Percentiles rank a stretch among this genome's conserved stretches.
phyloP scores from a whole-genome alignment of 2,888 invertebrate species.

The Agapostemon virescens region DNA sequence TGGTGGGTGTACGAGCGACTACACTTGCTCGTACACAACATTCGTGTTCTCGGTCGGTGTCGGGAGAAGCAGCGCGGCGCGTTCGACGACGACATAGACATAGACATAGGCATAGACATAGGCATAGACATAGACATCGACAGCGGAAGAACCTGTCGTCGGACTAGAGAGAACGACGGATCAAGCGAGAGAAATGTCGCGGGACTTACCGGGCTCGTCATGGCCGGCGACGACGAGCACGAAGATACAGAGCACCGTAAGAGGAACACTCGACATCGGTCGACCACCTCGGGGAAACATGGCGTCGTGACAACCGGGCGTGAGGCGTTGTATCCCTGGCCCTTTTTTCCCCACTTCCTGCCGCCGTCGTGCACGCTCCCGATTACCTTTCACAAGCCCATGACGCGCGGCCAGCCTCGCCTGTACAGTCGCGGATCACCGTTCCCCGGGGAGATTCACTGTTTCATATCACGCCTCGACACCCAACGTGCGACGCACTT shows the following conservation, averaged over 20 bases:
- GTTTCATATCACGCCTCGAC: conserved; percentile 57
- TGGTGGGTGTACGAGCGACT: conserved; percentile 25
- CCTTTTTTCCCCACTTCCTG: conserved; percentile 58
- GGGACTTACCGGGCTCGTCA: conserved; percentile 64
- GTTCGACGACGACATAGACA: no score
- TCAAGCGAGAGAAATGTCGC: neutral
- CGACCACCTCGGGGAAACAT: conserved; percentile 75
- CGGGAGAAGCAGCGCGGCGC: conserved; percentile 4
- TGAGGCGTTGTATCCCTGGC: conserved; percentile 66
- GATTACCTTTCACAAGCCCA: conserved; percentile 58
- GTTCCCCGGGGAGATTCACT: conserved; percentile 43
- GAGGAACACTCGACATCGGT: conserved; percentile 73
- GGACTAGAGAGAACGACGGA: neutral
- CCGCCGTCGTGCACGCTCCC: conserved; percentile 40
- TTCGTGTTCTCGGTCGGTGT: conserved; percentile 16
- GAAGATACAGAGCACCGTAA: conserved; percentile 69
- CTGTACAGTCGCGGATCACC: conserved; percentile 40
- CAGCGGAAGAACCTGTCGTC: conserved; percentile 18
- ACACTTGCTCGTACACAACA: conserved; percentile 27
- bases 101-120: no score
- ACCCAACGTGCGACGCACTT: conserved; percentile 59
- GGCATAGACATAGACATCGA: no score
- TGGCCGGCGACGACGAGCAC: conserved; percentile 66
- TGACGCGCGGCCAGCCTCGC: conserved; percentile 49
- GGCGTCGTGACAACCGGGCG: conserved; percentile 78